A percentile compares a stretch with the other conserved stretches of the same genome.
Conservation (phyloP, 2,888 invertebrate genomes). For the Catocala sponsa region DNA sequence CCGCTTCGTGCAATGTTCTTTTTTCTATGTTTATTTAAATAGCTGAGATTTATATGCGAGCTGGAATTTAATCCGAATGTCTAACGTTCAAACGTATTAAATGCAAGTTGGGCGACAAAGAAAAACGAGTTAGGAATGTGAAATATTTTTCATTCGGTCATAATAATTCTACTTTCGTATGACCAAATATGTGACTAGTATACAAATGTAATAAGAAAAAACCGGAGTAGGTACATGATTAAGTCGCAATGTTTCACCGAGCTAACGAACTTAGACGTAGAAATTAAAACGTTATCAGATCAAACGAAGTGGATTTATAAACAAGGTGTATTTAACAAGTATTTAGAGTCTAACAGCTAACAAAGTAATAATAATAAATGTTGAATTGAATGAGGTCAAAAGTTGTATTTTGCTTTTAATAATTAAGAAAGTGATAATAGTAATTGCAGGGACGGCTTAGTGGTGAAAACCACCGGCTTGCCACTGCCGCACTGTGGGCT, state of each 20-base stretch:
- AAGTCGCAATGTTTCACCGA: slow-evolving; percentile 35
- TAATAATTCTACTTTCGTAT: slow-evolving; percentile 31
- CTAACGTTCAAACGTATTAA: slow-evolving; percentile 38
- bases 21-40: slow-evolving; percentile 53
- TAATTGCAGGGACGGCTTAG: too few species aligned
- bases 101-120: slow-evolving; percentile 39
- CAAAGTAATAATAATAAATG: too few species aligned
- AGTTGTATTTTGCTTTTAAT: too few species aligned
- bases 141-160: slow-evolving; percentile 35
- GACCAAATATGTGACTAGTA: slow-evolving; percentile 29
- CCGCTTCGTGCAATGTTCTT: slow-evolving; percentile 56
- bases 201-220: slow-evolving; percentile 24
- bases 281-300: slow-evolving; percentile 51
- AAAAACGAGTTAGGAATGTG: slow-evolving; percentile 30
- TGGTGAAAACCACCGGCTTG: too few species aligned
- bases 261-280: slow-evolving; percentile 55
- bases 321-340: slow-evolving; percentile 29
- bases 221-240: slow-evolving; percentile 30
- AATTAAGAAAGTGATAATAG: too few species aligned
- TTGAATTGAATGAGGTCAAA: too few species aligned
- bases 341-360: neutral
- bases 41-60: slow-evolving; percentile 35
- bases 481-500: too few species aligned
- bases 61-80: slow-evolving; percentile 44
- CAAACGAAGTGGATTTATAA: slow-evolving; percentile 35